Percentiles rank a stretch among this genome's conserved stretches.
Evolutionary conservation across 1,140 invertebrate genomes (phyloP).

Genomic region (Pseudomyrmex flavicornis): DNA sequence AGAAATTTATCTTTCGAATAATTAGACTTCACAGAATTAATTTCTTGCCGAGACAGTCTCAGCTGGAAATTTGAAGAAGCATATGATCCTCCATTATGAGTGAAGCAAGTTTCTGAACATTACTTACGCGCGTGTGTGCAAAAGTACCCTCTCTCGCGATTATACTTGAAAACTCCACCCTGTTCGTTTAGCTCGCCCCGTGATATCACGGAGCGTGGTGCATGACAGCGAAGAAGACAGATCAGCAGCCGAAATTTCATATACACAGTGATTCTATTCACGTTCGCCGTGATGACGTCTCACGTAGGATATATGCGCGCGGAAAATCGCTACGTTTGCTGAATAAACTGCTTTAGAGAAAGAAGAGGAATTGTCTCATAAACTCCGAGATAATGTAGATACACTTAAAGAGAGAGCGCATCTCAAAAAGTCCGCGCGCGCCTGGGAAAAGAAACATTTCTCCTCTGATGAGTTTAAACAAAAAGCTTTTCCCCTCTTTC

Average conservation of each 20-base stretch:
- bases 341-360: conserved; percentile 24
- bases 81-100: conserved; percentile 27
- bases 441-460: conserved; percentile 2
- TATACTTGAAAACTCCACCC: conserved; percentile 47
- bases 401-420: not conserved
- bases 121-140: conserved; percentile 14
- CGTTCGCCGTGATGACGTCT: conserved; percentile 40
- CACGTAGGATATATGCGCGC: not conserved
- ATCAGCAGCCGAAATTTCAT: conserved; percentile 40
- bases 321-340: conserved; percentile 43
- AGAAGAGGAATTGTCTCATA: conserved; percentile 6
- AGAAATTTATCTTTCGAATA: conserved; percentile 1
- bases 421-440: not conserved
- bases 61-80: conserved; percentile 17
- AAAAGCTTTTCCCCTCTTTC: not conserved
- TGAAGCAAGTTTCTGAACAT: conserved; percentile 33
- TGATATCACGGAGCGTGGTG: conserved; percentile 23
- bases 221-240: conserved; percentile 51
- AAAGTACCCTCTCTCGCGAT: conserved; percentile 27
- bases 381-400: conserved; percentile 7
- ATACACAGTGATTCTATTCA: conserved; percentile 48
- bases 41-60: not conserved
- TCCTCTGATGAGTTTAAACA: conserved; percentile 22
- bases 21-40: conserved; percentile 32
- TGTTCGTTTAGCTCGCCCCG: conserved; percentile 37